These are phyloP conservation scores for Embiotoca jacksoni DNA, from an alignment of 2,113 vertebrate species.

Conservation along the genomic window DNA sequence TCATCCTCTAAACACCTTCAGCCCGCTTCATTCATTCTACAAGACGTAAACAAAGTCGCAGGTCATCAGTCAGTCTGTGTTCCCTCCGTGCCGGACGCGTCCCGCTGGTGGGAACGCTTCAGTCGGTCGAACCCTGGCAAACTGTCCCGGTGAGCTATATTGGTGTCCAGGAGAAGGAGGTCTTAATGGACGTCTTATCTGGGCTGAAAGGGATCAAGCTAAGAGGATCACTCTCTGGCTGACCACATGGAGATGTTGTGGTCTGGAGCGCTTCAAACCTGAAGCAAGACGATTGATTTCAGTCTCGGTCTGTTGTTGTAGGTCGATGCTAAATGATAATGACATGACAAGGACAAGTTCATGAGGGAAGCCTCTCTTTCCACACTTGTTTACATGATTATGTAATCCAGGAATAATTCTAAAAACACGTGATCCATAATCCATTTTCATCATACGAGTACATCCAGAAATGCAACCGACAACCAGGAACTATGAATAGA, in stretches of 20 bases:
- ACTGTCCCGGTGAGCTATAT: conserved; percentile 58
- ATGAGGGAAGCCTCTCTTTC: neutral
- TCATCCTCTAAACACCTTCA: neutral
- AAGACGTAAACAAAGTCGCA: conserved; percentile 59
- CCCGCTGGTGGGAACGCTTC: conserved; percentile 20
- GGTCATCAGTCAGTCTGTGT: conserved; percentile 18
- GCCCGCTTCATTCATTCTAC: neutral
- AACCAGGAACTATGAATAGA: neutral
- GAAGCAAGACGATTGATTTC: neutral
- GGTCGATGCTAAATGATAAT: conserved; percentile 15
- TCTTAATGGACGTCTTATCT: conserved; percentile 70
- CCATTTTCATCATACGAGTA: neutral
- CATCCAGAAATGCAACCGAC: conserved; percentile 1
- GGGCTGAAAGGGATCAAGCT: conserved; percentile 76
- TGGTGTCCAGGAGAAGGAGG: conserved; percentile 60
- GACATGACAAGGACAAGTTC: neutral
- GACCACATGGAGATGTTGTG: conserved; percentile 57
- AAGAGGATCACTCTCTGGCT: conserved; percentile 74
- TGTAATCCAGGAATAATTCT: neutral
- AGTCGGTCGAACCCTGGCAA: conserved; percentile 16
- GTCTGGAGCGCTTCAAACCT: conserved; percentile 29
- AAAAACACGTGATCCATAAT: neutral
- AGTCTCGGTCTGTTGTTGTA: neutral
- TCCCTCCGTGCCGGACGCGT: conserved; percentile 15
- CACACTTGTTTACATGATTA: neutral